These are phyloP conservation scores for Bombycilla garrulus DNA, from an alignment of 2,113 vertebrate genomes.

Conservation along the genomic window DNA sequence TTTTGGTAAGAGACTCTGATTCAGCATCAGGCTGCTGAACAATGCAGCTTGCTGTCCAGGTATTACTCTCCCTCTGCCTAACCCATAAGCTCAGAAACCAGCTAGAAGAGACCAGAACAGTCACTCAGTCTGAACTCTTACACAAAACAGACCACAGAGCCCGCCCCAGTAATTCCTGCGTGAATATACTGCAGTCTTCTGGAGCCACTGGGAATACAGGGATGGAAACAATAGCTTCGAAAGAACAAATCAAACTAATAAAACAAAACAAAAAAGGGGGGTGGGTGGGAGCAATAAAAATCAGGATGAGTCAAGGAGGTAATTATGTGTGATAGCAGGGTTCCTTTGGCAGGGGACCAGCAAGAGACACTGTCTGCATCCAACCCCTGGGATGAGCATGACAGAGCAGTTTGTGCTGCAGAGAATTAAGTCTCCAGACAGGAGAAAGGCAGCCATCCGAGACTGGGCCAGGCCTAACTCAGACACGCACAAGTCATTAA, in stretches of 20 bases:
- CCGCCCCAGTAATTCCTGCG: background rate
- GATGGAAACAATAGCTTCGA: slow-evolving; percentile 42
- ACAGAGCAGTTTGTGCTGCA: slow-evolving; percentile 33
- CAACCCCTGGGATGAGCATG: background rate
- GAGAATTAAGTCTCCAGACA: slow-evolving; percentile 7
- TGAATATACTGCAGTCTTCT: slow-evolving; percentile 20
- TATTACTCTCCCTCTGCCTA: background rate
- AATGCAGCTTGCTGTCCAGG: background rate
- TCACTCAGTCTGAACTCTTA: slow-evolving; percentile 31
- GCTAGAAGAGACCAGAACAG: background rate
- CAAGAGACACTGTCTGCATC: background rate
- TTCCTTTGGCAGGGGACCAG: slow-evolving; percentile 21
- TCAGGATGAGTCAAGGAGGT: slow-evolving; percentile 5
- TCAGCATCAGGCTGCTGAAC: background rate
- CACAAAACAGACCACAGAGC: slow-evolving; percentile 40
- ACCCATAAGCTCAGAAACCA: background rate
- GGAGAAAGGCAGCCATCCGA: slow-evolving; percentile 19
- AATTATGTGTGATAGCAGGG: slow-evolving; percentile 27
- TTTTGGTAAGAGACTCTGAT: background rate
- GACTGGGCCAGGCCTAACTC: background rate
- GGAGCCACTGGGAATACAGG: slow-evolving; percentile 32
- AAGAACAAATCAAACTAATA: slow-evolving; percentile 33
- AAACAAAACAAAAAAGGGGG: background rate
- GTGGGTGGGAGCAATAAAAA: background rate
- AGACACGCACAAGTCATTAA: slow-evolving; percentile 44